These are phyloP conservation scores for Melanostoma mellinum DNA, from an alignment of 2,888 invertebrate genomes.

Conservation along the genomic window DNA sequence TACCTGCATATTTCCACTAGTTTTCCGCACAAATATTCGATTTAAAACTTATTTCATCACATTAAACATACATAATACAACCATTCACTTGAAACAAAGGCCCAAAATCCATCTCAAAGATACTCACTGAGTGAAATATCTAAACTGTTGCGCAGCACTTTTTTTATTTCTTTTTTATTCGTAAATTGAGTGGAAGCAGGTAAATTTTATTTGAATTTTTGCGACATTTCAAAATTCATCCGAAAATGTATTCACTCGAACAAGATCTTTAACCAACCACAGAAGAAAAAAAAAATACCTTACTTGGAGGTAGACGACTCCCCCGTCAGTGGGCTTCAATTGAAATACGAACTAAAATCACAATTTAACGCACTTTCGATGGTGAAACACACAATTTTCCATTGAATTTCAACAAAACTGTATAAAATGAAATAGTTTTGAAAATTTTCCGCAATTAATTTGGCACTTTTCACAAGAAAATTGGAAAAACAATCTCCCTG, in stretches of 20 bases:
- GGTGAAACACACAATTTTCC: conserved; percentile 53
- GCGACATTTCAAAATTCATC: conserved; percentile 55
- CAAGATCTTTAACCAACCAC: neutral
- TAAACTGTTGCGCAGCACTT: conserved; percentile 61
- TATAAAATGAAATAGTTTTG: conserved; percentile 23
- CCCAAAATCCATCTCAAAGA: conserved; percentile 6
- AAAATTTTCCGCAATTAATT: conserved; percentile 62
- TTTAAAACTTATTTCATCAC: neutral
- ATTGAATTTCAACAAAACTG: conserved; percentile 40
- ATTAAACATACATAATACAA: no score
- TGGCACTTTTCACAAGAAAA: conserved; percentile 65
- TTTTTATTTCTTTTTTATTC: neutral
- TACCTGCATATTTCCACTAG: conserved; percentile 33
- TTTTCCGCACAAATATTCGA: conserved; percentile 3
- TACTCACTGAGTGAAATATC: neutral
- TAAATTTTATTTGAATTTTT: conserved; percentile 58
- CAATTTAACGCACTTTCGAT: conserved; percentile 66
- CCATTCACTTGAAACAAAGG: conserved; percentile 18
- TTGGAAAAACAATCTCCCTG: conserved; percentile 67
- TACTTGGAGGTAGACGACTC: conserved; percentile 33
- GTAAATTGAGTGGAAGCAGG: conserved; percentile 4
- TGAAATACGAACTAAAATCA: conserved; percentile 27
- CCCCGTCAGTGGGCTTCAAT: conserved; percentile 25
- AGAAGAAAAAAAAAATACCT: conserved; percentile 21
- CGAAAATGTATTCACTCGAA: conserved; percentile 37